These are phyloP conservation scores for Pteruthius melanotis DNA, from an alignment of 2,113 vertebrate genomes.

Conservation along the genomic window DNA sequence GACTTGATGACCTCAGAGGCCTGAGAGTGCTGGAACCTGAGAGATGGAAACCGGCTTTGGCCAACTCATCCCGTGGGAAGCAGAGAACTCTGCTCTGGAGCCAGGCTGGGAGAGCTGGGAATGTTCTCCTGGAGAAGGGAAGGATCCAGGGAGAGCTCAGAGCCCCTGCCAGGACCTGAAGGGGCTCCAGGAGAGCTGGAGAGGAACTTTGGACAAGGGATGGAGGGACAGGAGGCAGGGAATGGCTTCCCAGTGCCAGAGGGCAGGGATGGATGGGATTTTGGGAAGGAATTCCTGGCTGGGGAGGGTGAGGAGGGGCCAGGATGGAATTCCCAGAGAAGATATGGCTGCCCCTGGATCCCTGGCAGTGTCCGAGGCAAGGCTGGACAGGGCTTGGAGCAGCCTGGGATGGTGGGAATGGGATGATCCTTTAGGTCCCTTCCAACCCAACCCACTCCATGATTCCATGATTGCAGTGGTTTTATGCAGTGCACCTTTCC, in stretches of 20 bases:
- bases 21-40: neutral
- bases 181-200: neutral
- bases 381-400: neutral
- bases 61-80: neutral
- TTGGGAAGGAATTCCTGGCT: neutral
- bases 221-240: neutral
- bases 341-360: neutral
- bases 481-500: neutral
- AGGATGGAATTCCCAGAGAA: neutral
- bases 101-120: neutral
- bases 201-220: neutral
- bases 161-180: neutral
- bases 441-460: neutral
- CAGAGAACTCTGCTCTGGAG: neutral
- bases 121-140: neutral
- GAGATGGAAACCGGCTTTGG: neutral
- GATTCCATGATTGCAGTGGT: neutral
- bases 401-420: accelerated
- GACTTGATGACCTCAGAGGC: accelerated
- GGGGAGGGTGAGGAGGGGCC: neutral
- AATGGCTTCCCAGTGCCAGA: neutral
- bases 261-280: neutral
- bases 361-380: neutral
- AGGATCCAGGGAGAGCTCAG: neutral
- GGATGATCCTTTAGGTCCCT: too few relatives aligned